Percentiles rank a stretch among this genome's conserved stretches.
These are phyloP conservation scores for Ailurus styani DNA, from an alignment of 2,113 vertebrate species.

Conservation along the genomic window DNA sequence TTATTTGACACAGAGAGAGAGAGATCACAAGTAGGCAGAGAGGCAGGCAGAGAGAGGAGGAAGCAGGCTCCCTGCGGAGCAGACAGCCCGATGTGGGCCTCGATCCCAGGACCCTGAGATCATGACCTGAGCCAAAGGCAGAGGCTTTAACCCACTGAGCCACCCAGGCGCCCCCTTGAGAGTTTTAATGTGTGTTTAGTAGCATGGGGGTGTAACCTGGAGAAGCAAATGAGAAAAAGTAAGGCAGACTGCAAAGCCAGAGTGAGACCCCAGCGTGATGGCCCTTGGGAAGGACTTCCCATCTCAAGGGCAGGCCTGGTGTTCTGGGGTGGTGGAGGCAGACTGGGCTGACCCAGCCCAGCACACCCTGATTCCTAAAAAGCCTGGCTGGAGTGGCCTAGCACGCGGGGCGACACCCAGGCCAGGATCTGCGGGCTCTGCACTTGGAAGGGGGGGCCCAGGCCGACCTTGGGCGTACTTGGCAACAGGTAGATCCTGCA, in stretches of 20 bases:
- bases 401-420: rapidly evolving
- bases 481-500: background rate
- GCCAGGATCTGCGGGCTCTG: no score
- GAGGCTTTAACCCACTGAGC: no score
- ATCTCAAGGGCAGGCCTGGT: background rate
- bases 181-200: background rate
- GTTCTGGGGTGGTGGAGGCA: background rate
- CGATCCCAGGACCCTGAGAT: no score
- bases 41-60: no score
- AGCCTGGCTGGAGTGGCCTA: background rate
- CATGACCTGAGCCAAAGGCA: no score
- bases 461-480: background rate
- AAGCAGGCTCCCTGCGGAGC: no score
- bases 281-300: rapidly evolving
- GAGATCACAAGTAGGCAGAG: no score
- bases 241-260: background rate
- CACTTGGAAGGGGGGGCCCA: background rate
- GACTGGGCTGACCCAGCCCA: background rate
- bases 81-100: no score
- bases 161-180: no score
- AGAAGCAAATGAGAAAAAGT: background rate
- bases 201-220: background rate
- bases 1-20: no score
- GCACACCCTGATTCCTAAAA: background rate
- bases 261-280: background rate